Percentiles rank a stretch among this genome's conserved stretches.
Conservation (phyloP, 92 coral and sea anemone species). For the Scolanthus callimorphus region DNA sequence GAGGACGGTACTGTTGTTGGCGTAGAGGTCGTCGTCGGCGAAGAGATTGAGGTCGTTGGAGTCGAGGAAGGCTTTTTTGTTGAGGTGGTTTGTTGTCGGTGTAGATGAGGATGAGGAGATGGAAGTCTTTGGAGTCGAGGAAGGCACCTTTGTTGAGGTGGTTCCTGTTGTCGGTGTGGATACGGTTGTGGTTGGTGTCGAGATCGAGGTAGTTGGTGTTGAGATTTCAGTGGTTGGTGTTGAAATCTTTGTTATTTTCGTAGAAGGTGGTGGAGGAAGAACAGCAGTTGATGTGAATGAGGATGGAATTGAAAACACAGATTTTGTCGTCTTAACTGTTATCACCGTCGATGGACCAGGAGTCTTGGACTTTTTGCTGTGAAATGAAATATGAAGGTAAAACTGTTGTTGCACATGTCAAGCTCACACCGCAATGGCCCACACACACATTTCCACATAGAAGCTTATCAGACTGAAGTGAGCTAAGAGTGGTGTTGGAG, state of each 20-base stretch:
- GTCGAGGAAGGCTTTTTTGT: not conserved
- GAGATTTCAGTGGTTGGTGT: constrained; percentile 8
- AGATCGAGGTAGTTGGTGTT: not conserved
- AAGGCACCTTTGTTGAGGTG: not conserved
- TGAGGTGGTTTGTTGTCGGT: constrained; percentile 12
- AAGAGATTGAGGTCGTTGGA: not conserved
- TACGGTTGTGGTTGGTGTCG: not conserved
- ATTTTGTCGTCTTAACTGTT: not conserved
- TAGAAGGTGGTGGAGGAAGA: not conserved
- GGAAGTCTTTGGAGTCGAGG: not conserved
- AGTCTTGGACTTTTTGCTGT: not conserved
- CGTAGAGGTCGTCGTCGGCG: not conserved
- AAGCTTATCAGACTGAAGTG: too few relatives aligned
- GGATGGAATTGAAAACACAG: not conserved
- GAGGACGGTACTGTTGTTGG: constrained; percentile 3
- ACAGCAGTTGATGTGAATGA: not conserved
- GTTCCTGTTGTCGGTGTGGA: not conserved
- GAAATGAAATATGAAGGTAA: too few relatives aligned
- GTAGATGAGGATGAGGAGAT: not conserved
- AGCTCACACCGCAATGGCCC: too few relatives aligned
- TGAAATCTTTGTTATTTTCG: not conserved
- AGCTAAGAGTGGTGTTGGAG: too few relatives aligned
- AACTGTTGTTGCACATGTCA: too few relatives aligned
- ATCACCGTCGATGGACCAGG: not conserved
- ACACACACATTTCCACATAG: too few relatives aligned